A percentile compares a stretch with the other conserved stretches of the same genome.
phyloP scores from a whole-genome alignment of 92 coral and sea anemone species.

The Phenganax stokvisi region DNA sequence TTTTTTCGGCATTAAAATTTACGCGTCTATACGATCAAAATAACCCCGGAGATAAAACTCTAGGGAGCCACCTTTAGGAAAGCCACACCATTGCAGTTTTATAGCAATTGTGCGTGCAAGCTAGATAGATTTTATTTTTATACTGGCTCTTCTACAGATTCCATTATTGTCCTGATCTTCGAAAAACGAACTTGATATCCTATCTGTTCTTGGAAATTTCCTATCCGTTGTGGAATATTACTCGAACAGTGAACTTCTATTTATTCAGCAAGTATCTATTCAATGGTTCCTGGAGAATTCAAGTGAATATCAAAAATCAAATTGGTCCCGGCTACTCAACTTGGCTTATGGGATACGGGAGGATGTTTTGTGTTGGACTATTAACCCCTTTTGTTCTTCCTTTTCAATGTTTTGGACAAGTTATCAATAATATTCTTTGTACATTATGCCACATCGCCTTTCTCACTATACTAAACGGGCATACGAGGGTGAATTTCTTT shows the following conservation, averaged over 20 bases:
- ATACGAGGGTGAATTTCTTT: slow-evolving; percentile 29
- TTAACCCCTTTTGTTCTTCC: slow-evolving; percentile 34
- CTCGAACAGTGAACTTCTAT: slow-evolving; percentile 23
- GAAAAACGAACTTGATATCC: slow-evolving; percentile 30
- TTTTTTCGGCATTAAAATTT: too few relatives aligned
- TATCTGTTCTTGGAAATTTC: slow-evolving; percentile 38
- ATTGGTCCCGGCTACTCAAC: slow-evolving; percentile 36
- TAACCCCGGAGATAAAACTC: too few relatives aligned
- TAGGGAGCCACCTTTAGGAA: too few relatives aligned
- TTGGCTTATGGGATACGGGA: slow-evolving; percentile 36
- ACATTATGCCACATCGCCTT: slow-evolving; percentile 25
- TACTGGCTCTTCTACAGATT: slow-evolving; percentile 2
- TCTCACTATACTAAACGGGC: slow-evolving; percentile 30
- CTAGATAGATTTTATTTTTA: background rate
- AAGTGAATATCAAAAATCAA: slow-evolving; percentile 21
- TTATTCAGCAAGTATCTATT: slow-evolving; percentile 35
- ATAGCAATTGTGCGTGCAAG: too few relatives aligned
- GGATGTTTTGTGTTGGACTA: slow-evolving; percentile 34
- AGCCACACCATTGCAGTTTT: too few relatives aligned
- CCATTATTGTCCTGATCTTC: slow-evolving; percentile 27
- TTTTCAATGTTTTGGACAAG: slow-evolving; percentile 39
- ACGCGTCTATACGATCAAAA: too few relatives aligned
- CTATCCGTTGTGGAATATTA: slow-evolving; percentile 38
- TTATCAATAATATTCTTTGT: slow-evolving; percentile 36
- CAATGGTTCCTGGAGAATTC: slow-evolving; percentile 29